Evolutionary conservation across 2,113 vertebrate species (phyloP).

Genomic region (Antechinus flavipes): DNA sequence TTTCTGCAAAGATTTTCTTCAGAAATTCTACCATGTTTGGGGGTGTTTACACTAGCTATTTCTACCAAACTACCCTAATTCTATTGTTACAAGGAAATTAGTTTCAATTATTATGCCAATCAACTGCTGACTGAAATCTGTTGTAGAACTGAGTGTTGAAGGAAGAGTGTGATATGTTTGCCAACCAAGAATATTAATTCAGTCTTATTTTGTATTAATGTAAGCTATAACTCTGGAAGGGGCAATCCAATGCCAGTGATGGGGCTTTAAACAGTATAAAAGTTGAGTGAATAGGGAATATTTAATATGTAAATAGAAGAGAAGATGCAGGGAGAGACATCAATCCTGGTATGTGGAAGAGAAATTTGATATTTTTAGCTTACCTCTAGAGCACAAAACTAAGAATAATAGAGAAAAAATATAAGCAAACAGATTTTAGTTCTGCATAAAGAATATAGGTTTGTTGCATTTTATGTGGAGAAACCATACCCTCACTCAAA

Average conservation of each 20-base stretch:
- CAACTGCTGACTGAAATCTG: not conserved
- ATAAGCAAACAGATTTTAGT: not conserved
- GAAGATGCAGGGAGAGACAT: not conserved
- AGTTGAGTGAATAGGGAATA: not conserved
- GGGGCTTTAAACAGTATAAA: not conserved
- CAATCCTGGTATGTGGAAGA: not conserved
- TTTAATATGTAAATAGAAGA: not conserved
- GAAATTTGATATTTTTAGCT: not conserved
- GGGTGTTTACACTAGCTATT: not conserved
- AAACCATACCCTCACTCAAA: not conserved
- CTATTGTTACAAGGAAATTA: not conserved
- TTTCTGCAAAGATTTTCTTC: not conserved
- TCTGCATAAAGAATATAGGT: not conserved
- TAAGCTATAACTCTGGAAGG: not conserved
- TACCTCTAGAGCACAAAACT: not conserved
- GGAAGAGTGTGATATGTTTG: not conserved
- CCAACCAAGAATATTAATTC: not conserved
- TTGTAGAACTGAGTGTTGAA: not conserved
- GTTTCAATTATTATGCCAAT: conserved; percentile 11
- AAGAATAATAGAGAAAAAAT: not conserved
- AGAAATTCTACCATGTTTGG: too few species aligned
- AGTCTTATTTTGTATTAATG: not conserved
- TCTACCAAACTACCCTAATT: not conserved
- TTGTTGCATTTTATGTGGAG: not conserved
- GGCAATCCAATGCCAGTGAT: not conserved